phyloP scores from a whole-genome alignment of 2,797 vertebrate genomes.

The Telmatherina bonti region DNA sequence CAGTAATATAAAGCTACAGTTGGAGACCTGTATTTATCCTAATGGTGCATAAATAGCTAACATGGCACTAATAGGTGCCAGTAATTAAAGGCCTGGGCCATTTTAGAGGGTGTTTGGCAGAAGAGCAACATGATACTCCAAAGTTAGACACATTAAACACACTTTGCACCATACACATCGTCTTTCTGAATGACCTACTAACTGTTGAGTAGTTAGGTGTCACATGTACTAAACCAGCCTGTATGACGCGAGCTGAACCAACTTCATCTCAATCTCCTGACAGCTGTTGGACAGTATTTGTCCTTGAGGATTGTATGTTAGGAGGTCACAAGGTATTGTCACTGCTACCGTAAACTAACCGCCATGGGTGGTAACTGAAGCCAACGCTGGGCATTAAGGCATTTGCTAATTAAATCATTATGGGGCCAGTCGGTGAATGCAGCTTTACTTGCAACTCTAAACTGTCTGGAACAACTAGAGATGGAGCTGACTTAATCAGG shows the following conservation, averaged over 20 bases:
- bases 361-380: constrained; percentile 86
- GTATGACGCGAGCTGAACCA: constrained; percentile 43
- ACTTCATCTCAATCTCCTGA: constrained; percentile 52
- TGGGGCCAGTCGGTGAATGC: constrained; percentile 74
- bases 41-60: constrained; percentile 67
- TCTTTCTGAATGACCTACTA: constrained; percentile 44
- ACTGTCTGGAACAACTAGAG: constrained; percentile 80
- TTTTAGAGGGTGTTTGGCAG: constrained; percentile 88
- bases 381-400: constrained; percentile 86
- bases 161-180: constrained; percentile 75
- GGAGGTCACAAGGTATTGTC: constrained; percentile 77
- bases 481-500: constrained; percentile 48
- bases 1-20: constrained; percentile 2
- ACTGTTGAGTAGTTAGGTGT: constrained; percentile 64
- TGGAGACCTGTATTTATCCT: constrained; percentile 43
- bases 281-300: constrained; percentile 71
- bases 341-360: constrained; percentile 88
- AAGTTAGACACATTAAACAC: constrained; percentile 91
- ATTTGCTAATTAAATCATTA: constrained; percentile 96
- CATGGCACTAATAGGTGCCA: constrained; percentile 84
- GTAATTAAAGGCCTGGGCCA: constrained; percentile 91
- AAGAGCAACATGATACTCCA: constrained; percentile 87
- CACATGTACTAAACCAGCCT: constrained; percentile 46
- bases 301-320: constrained; percentile 85
- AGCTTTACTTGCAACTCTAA: constrained; percentile 86